These are phyloP conservation scores for Mactra quadrangularis DNA, from an alignment of 1,140 invertebrate genomes.

Conservation along the genomic window DNA sequence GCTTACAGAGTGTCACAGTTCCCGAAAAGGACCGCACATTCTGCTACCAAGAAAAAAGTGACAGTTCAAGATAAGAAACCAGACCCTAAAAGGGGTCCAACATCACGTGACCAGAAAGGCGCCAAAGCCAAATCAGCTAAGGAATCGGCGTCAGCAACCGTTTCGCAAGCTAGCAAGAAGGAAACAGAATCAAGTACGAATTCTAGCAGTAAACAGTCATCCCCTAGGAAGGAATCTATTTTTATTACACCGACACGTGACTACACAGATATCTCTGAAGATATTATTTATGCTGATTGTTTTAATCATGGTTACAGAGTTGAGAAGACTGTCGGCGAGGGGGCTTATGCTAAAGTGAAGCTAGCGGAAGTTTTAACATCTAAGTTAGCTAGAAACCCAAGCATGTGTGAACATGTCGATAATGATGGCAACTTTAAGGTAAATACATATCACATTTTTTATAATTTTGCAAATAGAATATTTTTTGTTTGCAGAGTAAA, in stretches of 20 bases:
- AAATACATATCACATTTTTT: not conserved
- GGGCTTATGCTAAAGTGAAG: constrained; percentile 73
- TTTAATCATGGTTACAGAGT: constrained; percentile 67
- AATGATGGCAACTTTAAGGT: constrained; percentile 60
- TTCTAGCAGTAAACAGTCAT: not conserved
- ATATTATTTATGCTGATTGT: constrained; percentile 63
- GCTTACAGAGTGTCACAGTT: too few relatives aligned
- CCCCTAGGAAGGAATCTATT: constrained; percentile 24
- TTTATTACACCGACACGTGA: constrained; percentile 49
- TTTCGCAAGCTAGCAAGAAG: not conserved
- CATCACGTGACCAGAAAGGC: too few relatives aligned
- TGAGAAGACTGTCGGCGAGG: constrained; percentile 66
- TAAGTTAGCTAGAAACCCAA: constrained; percentile 63
- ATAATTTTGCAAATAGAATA: too few relatives aligned
- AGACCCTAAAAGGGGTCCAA: too few relatives aligned
- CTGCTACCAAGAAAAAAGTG: too few relatives aligned
- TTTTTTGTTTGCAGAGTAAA: too few relatives aligned
- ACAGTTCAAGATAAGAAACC: too few relatives aligned
- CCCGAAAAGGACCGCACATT: too few relatives aligned
- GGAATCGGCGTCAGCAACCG: not conserved
- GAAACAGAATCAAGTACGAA: too few relatives aligned
- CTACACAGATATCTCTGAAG: constrained; percentile 37
- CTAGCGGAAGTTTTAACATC: constrained; percentile 67
- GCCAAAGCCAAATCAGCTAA: not conserved
- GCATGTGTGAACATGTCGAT: constrained; percentile 47